phyloP scores from a whole-genome alignment of 2,797 vertebrate species.

The Cirrhinus molitorella region DNA sequence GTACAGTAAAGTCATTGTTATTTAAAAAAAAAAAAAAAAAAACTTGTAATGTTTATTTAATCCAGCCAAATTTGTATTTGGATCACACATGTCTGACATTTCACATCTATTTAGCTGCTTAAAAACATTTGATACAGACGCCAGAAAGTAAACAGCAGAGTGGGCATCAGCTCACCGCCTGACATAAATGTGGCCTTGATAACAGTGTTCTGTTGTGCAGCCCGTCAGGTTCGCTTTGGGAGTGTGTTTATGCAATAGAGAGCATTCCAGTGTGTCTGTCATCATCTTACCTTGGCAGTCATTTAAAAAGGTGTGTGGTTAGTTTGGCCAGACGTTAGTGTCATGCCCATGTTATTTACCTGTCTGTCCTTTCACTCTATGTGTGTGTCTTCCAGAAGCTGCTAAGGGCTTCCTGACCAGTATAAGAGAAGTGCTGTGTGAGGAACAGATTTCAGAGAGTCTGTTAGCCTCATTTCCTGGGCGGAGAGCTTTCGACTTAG shows the following conservation, averaged over 20 bases:
- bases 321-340: constrained; percentile 59
- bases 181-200: constrained; percentile 6
- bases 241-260: constrained; percentile 27
- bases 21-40: not conserved
- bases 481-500: constrained; percentile 79
- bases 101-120: constrained; percentile 11
- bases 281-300: constrained; percentile 56
- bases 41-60: not conserved
- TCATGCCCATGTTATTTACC: constrained; percentile 68
- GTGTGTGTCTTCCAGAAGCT: constrained; percentile 28
- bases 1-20: not conserved
- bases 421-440: constrained; percentile 43
- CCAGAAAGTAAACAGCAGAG: constrained; percentile 17
- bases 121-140: not conserved
- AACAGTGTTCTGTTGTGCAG: constrained; percentile 30
- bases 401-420: constrained; percentile 29
- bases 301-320: constrained; percentile 64
- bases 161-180: not conserved
- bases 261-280: constrained; percentile 16
- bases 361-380: constrained; percentile 58
- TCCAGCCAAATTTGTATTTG: constrained; percentile 11
- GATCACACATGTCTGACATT: not conserved
- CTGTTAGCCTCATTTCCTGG: constrained; percentile 86
- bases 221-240: not conserved
- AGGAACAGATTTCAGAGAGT: constrained; percentile 77